These are phyloP conservation scores for Plusia festucae DNA, from an alignment of 2,888 invertebrate genomes.

Conservation along the genomic window DNA sequence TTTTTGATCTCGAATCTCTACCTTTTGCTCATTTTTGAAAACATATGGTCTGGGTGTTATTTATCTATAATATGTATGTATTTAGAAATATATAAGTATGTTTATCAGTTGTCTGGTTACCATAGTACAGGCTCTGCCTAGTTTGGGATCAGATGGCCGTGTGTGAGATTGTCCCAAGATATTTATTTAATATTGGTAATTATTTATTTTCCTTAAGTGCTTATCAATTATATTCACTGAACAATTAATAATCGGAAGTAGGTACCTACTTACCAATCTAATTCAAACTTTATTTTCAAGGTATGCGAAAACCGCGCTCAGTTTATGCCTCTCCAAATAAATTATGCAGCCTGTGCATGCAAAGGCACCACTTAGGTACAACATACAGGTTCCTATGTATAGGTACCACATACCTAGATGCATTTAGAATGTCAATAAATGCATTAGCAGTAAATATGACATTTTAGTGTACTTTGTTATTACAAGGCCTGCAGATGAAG, in stretches of 20 bases:
- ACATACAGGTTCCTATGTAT: background rate
- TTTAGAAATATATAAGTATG: too few species aligned
- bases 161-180: too few species aligned
- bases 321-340: constrained; percentile 4
- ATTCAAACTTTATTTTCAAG: background rate
- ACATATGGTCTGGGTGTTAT: too few species aligned
- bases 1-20: too few species aligned
- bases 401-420: constrained; percentile 5
- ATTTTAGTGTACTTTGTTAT: constrained; percentile 1
- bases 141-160: too few species aligned
- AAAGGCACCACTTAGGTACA: background rate
- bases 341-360: constrained; percentile 4
- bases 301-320: background rate
- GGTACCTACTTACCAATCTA: background rate
- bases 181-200: background rate
- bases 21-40: too few species aligned
- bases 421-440: constrained; percentile 13
- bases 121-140: too few species aligned
- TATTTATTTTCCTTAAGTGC: background rate
- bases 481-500: background rate
- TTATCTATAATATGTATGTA: too few species aligned
- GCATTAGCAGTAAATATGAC: constrained; percentile 9
- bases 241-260: too few species aligned
- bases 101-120: too few species aligned
- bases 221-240: background rate